Conservation (phyloP, 1,140 invertebrate genomes). For the Triops longicaudatus region DNA sequence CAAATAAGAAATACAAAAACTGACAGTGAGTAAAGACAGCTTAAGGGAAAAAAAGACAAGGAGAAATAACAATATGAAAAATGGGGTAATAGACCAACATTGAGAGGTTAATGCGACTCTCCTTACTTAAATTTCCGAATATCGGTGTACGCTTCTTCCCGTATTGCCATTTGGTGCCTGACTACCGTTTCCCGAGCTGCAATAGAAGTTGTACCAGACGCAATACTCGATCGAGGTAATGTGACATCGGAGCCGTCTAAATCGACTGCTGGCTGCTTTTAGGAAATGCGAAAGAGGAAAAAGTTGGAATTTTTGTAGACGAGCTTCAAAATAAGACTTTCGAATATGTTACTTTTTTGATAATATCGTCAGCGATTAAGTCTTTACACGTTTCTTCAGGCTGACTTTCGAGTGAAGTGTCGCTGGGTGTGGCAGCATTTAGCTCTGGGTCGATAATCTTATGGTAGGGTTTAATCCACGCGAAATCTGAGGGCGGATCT, state of each 20-base stretch:
- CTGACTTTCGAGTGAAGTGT: background rate
- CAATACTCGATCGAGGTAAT: conserved; percentile 50
- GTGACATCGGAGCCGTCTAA: conserved; percentile 50
- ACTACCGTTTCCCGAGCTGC: conserved; percentile 70
- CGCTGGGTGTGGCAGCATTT: conserved; percentile 37
- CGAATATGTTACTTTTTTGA: conserved; percentile 30
- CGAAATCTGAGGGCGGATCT: conserved; percentile 37
- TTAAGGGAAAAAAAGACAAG: no score
- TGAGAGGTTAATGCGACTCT: conserved; percentile 5
- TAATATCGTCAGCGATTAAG: conserved; percentile 29
- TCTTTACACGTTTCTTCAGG: conserved; percentile 15
- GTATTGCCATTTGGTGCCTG: conserved; percentile 64
- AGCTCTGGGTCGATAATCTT: conserved; percentile 35
- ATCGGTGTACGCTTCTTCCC: conserved; percentile 73
- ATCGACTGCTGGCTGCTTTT: conserved; percentile 33
- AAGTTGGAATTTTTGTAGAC: background rate
- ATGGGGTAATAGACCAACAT: background rate
- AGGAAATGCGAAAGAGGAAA: conserved; percentile 19
- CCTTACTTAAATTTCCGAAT: conserved; percentile 58
- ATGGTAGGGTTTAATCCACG: conserved; percentile 35
- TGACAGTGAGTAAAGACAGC: background rate
- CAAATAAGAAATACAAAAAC: background rate
- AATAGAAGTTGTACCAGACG: conserved; percentile 47
- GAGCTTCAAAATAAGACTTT: background rate
- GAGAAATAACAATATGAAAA: no score